Evolutionary conservation across 1,140 invertebrate species (phyloP).

Genomic region (Teleopsis dalmanni): DNA sequence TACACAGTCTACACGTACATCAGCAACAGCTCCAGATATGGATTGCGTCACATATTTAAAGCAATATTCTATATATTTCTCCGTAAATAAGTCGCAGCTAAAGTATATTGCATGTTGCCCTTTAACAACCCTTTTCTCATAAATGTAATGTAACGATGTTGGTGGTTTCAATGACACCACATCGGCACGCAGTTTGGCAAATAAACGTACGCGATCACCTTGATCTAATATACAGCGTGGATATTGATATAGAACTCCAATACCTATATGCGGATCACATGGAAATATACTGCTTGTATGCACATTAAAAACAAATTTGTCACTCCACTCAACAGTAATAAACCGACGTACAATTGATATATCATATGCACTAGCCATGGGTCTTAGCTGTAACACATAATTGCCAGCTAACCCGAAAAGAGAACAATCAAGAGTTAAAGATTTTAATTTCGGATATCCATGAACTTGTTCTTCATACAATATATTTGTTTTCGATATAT

Average conservation of each 20-base stretch:
- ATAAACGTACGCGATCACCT: conserved; percentile 67
- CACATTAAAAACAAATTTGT: conserved; percentile 74
- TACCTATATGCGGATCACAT: conserved; percentile 59
- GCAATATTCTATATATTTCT: conserved; percentile 75
- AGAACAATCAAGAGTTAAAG: conserved; percentile 61
- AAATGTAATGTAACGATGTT: conserved; percentile 56
- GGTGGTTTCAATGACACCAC: conserved; percentile 57
- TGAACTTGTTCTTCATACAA: conserved; percentile 60
- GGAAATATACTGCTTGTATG: conserved; percentile 71
- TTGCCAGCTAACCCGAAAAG: conserved; percentile 70
- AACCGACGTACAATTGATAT: conserved; percentile 54
- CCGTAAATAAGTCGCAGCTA: conserved; percentile 72
- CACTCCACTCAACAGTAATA: conserved; percentile 68
- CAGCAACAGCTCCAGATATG: conserved; percentile 68
- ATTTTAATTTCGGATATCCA: conserved; percentile 59
- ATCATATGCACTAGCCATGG: conserved; percentile 48
- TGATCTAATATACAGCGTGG: conserved; percentile 66
- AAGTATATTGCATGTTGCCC: conserved; percentile 68
- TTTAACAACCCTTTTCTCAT: conserved; percentile 52
- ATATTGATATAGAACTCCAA: conserved; percentile 72
- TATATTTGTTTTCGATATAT: conserved; percentile 45
- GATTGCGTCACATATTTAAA: conserved; percentile 78
- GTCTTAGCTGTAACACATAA: conserved; percentile 60
- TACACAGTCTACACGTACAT: conserved; percentile 72
- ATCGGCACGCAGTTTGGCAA: conserved; percentile 58